Evolutionary conservation across 2,797 vertebrate species (phyloP), one percentile per base, ranked within the genome.

Genomic region (Psittacula derbiana): DNA sequence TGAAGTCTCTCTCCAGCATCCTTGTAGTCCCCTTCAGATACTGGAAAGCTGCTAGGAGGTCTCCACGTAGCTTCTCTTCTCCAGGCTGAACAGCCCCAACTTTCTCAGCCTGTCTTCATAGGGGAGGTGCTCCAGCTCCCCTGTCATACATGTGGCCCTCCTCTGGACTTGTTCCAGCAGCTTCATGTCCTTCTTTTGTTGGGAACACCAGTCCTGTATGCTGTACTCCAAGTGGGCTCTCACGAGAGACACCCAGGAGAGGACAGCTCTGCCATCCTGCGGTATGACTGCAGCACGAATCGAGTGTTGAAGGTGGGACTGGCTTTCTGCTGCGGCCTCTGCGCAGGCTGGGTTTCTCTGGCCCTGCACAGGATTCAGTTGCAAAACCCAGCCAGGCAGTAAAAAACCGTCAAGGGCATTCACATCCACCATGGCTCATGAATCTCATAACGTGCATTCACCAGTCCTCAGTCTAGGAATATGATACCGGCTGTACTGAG

Each of bases 261-360:
- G 36, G 55, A 62, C 30, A 41, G 33, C 55, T 57, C 84, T 78
- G 60, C 50, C 58, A 52, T 76, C 55, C 67, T 2, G 0, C 2
- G 0, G 25, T 16, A 14, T 28, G 70, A 43, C 67, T 75, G 44
- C 0, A 0, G 19, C 78, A 53, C 2, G 0, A 16, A 3, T 43
- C 1, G 7, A 41, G 24, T 71, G 66, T 49, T 67, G 75, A 85
- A 72, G 71, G 13, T 30, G 43, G 21, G 28, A 44, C 25, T 74
- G 88, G 47, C 60, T 76, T 76, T 90, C 61, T 80, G 88, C 82
- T 2, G 0, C 36, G 38, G 69, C 78, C 33, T 21, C 57, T 46
- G 20, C 6, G 1, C n/a, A 11, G n/a, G 6, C 53, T 88, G 66
- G 4, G 5, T 84, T 90, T 62, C 89, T 72, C 61, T 88, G 49